A percentile compares a stretch with the other conserved stretches of the same genome.
Conservation (phyloP, 1,140 invertebrate genomes). For the Oncopeltus fasciatus region DNA sequence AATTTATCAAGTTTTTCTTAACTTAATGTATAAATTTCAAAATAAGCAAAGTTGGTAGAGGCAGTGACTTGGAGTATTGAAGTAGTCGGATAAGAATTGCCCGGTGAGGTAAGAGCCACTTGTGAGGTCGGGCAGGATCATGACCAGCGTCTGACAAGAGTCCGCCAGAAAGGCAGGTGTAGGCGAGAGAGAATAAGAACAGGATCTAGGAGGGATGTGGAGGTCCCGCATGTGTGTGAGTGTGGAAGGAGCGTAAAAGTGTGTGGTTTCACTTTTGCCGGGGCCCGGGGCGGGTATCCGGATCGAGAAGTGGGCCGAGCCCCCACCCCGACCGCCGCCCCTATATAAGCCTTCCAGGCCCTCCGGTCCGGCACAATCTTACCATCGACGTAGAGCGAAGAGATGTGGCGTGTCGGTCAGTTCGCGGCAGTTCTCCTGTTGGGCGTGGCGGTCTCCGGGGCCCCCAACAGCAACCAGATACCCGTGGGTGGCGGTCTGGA, state of each 20-base stretch:
- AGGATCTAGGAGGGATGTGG: not conserved
- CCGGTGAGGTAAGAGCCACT: no score
- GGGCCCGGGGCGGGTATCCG: not conserved
- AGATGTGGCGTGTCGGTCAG: no score
- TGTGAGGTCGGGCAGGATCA: no score
- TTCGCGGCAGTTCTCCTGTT: conserved; percentile 4
- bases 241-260: not conserved
- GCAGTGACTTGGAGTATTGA: no score
- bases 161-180: no score
- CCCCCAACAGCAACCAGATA: conserved; percentile 15
- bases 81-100: no score
- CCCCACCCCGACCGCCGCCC: not conserved
- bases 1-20: no score
- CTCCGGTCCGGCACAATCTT: not conserved
- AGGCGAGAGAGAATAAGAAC: conserved; percentile 1
- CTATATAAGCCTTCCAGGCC: not conserved
- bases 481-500: conserved; percentile 25
- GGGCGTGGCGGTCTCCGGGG: conserved; percentile 4
- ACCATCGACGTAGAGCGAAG: not conserved
- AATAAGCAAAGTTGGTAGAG: no score
- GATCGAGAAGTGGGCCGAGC: no score
- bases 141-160: no score
- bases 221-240: not conserved
- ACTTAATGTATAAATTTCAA: no score
- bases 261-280: not conserved